phyloP scores from a whole-genome alignment of 2,888 invertebrate genomes.

The Cacoxenus indagator region DNA sequence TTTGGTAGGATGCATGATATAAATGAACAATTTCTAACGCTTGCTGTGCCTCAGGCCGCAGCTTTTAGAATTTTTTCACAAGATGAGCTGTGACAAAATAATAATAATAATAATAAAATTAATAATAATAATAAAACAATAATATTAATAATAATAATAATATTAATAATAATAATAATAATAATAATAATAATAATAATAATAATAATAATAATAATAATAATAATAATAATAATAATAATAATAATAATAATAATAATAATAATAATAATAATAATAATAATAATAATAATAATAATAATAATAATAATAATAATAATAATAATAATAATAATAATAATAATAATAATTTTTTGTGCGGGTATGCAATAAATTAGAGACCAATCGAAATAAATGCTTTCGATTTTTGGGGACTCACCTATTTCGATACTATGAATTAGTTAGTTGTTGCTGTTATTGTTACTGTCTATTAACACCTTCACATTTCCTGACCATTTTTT shows the following conservation, averaged over 20 bases:
- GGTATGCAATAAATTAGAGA: too few species aligned
- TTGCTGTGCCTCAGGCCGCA: background rate
- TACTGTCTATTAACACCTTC: background rate
- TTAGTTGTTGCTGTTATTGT: conserved; percentile 22
- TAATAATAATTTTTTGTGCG: background rate
- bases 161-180: background rate
- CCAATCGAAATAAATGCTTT: too few species aligned
- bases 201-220: background rate
- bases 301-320: background rate
- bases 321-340: background rate
- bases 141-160: background rate
- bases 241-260: background rate
- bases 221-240: background rate
- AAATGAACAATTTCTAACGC: background rate
- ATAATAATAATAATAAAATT: background rate
- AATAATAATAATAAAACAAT: too few species aligned
- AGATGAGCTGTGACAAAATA: background rate
- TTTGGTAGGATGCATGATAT: conserved; percentile 51
- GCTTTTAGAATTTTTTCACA: background rate
- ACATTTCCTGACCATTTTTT: background rate
- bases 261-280: background rate
- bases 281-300: background rate
- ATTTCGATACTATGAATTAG: conserved; percentile 21
- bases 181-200: background rate
- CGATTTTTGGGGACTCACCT: conserved; percentile 50